These are phyloP conservation scores for Cyclophora albipunctata DNA, from an alignment of 2,888 invertebrate genomes.

Conservation along the genomic window DNA sequence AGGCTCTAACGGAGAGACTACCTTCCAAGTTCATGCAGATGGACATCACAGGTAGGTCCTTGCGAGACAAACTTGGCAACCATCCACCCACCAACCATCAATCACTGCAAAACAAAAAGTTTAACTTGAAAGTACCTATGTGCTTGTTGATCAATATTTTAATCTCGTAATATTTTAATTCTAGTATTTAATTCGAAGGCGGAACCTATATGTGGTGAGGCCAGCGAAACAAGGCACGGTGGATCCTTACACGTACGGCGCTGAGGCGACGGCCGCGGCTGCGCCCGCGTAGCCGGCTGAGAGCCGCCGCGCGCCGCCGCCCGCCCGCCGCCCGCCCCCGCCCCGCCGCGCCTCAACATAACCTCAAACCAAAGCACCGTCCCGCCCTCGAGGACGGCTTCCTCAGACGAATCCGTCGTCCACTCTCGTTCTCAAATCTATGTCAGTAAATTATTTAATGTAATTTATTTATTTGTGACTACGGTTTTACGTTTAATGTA, in stretches of 20 bases:
- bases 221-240: slow-evolving; percentile 70
- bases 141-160: slow-evolving; percentile 1
- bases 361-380: slow-evolving; percentile 70
- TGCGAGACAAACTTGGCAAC: too few relatives aligned
- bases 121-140: too few relatives aligned
- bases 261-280: slow-evolving; percentile 56
- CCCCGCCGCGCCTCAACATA: slow-evolving; percentile 40
- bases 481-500: slow-evolving; percentile 58
- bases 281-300: slow-evolving; percentile 37
- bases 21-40: slow-evolving; percentile 81
- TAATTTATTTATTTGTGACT: slow-evolving; percentile 73
- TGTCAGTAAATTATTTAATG: slow-evolving; percentile 71
- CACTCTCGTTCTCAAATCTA: slow-evolving; percentile 59
- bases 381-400: slow-evolving; percentile 42
- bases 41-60: slow-evolving; percentile 76
- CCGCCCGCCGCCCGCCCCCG: slow-evolving; percentile 12
- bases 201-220: slow-evolving; percentile 78
- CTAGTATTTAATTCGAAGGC: slow-evolving; percentile 77
- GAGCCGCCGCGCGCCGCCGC: slow-evolving; percentile 9
- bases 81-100: too few relatives aligned
- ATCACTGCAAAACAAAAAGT: too few relatives aligned
- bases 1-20: slow-evolving; percentile 75
- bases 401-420: slow-evolving; percentile 49
- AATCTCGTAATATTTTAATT: slow-evolving; percentile 57
- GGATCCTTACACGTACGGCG: slow-evolving; percentile 76